Evolutionary conservation across 2,113 vertebrate species (phyloP), one percentile per base, ranked within the genome.

Genomic region (Macquaria australasica): DNA sequence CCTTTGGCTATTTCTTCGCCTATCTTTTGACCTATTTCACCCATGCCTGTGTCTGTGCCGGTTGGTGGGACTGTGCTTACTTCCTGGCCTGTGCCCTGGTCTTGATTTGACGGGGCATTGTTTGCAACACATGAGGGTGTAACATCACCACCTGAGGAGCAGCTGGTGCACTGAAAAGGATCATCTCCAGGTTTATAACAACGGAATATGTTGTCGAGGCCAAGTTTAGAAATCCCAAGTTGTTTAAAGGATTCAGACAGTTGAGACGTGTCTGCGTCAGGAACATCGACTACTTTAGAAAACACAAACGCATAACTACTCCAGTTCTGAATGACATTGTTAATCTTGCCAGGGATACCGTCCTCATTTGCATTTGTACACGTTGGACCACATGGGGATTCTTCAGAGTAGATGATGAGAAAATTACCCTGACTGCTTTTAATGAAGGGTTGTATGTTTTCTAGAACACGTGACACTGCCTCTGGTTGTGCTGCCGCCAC

Each of bases 331-430:
- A 7, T 41, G 28, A 89, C 5, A 12, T 37, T 7, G 1, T 15
- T 34, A 56, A 87, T 63, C 20, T 0, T 37, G 37, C 0, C 25
- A 18, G 28, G 0, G 1, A 64, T 48, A 7, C 2, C 14, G 14
- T 20, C 16, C 0, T 41, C 5, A 51, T 76, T 69, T 48, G 48
- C 28, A 12, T 28, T 41, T 4, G 79, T 8, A 8, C 79, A 73
- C 0, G 48, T 37, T 0, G 14, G 6, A 14, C 15, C 41, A 37
- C 63, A 53, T 5, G 85, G 85, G 23, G 51, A 25, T 0, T 39
- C 34, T 59, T 73, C 12, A 20, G 79, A 82, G 67, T 90, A 90
- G 70, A 89, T 62, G 21, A 89, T 0, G 2, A 89, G 85, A 31
- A 85, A 31, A 1, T 84, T 68, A 16, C 60, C 82, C 16, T 45